Base-by-base conservation (phyloP, 92 coral and sea anemone species). In the Meandrina meandrites region DNA sequence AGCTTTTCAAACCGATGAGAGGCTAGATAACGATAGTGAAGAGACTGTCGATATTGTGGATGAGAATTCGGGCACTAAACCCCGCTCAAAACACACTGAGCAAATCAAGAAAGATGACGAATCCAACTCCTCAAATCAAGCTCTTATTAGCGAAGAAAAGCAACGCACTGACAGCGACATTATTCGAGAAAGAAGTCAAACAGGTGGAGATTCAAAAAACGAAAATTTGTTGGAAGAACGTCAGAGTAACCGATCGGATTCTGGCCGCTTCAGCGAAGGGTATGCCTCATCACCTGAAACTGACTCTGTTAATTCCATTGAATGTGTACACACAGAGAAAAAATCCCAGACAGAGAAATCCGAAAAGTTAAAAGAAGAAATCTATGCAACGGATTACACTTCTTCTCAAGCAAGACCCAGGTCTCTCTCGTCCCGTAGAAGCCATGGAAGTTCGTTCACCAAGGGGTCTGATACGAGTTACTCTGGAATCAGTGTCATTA, bases 251-350 rank as follows among this genome's bases (percentile, higher is more conserved):
- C 34, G 86, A 27, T 67, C 84, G 0, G 85, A 70, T 40, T 86
- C 79, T 8, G 40, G 84, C 36, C 57, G 54, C 28, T 76, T n/a
- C 62, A 78, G 82, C 78, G 89, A 79, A 53, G 89, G 89, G n/a
- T 85, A 85, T 57, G 88, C 68, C 50, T 85, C 88, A 24, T 45
- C 88, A 22, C 88, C 88, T 0, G 88, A 85, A 77, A 85, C 82
- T 8, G 76, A 76, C 64, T 77, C 88, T 19, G 36, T 75, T 40
- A 19, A 45, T 17, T 85, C 76, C 27, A 28, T 47, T 48, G 82
- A 76, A 3, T 50, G 69, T 22, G 15, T 36, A 30, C 10, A 42
- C 35, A 15, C 60, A 5, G 75, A 40, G 36, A 62, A 27, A 2
- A 81, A 40, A 42, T 11, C 37, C 11, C 24, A 35, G 58, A 72